Evolutionary conservation across 2,113 vertebrate genomes (phyloP).

Genomic region (Phyllostomus hastatus): DNA sequence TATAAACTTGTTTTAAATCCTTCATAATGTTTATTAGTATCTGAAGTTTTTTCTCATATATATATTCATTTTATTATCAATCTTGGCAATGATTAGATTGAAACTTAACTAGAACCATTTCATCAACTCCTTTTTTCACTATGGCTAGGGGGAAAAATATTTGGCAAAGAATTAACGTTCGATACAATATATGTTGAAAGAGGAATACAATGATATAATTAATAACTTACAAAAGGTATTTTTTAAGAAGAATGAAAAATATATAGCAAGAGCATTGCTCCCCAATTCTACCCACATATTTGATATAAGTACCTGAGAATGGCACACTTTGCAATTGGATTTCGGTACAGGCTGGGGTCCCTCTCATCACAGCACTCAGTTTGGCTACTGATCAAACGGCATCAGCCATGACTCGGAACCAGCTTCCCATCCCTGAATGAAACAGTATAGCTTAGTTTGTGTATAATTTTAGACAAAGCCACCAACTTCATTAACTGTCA

Average conservation of each 20-base stretch:
- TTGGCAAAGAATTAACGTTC: background rate
- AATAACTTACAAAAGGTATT: background rate
- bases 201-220: background rate
- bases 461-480: background rate
- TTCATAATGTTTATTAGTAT: background rate
- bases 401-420: background rate
- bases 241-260: background rate
- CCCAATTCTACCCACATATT: background rate
- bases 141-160: background rate
- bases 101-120: background rate
- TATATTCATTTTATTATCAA: background rate
- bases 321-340: background rate
- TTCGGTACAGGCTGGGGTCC: background rate
- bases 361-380: background rate
- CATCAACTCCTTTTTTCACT: background rate
- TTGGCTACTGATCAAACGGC: background rate
- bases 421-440: background rate
- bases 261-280: background rate
- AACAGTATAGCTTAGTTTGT: background rate
- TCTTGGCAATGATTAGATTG: background rate
- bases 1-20: background rate
- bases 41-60: background rate
- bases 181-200: background rate
- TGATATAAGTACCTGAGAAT: background rate
- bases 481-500: background rate